Percentiles rank a stretch among this genome's conserved stretches.
These are phyloP conservation scores for human (Homo sapiens) DNA, from an alignment of 2,113 vertebrate genomes.

Conservation along the genomic window GRCh38 chr5:64332501-64333000, in stretches of 20 bases:
- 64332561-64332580: conserved; percentile 1
- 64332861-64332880: not conserved
- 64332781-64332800: not conserved
- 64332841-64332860: not conserved
- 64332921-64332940: not conserved
- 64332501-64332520: not conserved
- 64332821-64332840: not conserved
- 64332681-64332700: not conserved
- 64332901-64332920: not conserved
- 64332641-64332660: conserved; percentile 15
- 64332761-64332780: not conserved
- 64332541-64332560: not conserved
- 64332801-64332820: not conserved
- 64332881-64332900: not conserved
- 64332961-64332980: not conserved
- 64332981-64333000: not conserved
- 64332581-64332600: conserved; percentile 10
- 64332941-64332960: not conserved
- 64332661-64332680: conserved; percentile 1
- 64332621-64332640: not conserved
- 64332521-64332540: not conserved
- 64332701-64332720: conserved; percentile 34
- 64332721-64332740: not conserved
- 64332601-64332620: not conserved
- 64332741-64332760: not conserved